Evolutionary conservation across 1,140 invertebrate species (phyloP), one percentile per base, ranked within the genome.

Genomic region (Oscheius sp.): DNA sequence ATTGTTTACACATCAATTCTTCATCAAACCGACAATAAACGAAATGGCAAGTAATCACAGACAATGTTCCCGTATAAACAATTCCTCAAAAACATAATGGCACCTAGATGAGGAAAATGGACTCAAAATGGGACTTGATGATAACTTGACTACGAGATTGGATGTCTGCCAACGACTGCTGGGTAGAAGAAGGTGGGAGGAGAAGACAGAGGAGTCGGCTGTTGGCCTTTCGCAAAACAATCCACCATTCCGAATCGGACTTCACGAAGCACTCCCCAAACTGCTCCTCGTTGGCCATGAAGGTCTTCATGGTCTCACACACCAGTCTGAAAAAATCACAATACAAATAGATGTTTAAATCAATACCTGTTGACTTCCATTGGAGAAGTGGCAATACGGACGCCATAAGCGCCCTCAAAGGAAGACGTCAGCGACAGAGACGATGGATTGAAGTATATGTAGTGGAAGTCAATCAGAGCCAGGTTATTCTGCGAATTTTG

Each of bases 391-490:
- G 61, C 32, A 26, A 64, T 1, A 2, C 29, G 46, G 38, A 38
- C 35, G 26, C 59, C 35, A 38, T 38, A 65, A 61, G 20, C 4
- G 36, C 32, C 28, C 52, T 42, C 2, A 35, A 64, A 49, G 35
- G 69, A 32, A 49, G 69, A 71, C 0, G 69, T 71, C 58, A 71
- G 36, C 3, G 64, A 68, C 31, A 74, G 34, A 1, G 72, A 74
- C 15, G 72, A 74, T 26, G 76, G 76, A 63, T 77, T 77, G 75
- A 74, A 77, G 55, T 77, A 77, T 1, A 77, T 77, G 68, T 76
- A 77, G 38, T 77, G 76, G 61, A 77, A 77, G 52, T 77, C 74
- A 7, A 34, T 58, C 20, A 23, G 23, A 62, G 4, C 15, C 23
- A 46, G 66, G 32, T 18, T n/a, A 26, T 63, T 49, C 3, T 45